These are phyloP conservation scores for Diplosoma virens DNA, from an alignment of 23 tunicate species.

Conservation along the genomic window DNA sequence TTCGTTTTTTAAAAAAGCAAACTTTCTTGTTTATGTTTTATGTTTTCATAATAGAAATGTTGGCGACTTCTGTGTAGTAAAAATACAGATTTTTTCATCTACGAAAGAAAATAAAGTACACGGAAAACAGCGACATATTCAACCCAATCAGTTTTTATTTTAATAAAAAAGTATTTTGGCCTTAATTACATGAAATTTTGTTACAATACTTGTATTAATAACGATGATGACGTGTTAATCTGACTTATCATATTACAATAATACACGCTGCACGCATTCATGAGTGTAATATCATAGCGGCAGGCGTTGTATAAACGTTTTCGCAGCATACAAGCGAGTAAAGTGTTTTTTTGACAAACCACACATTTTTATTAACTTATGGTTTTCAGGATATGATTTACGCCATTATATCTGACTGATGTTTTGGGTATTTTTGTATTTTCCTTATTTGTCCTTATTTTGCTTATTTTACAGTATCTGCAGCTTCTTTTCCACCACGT, in stretches of 20 bases:
- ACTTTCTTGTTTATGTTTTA: not conserved
- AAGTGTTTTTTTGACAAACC: not conserved
- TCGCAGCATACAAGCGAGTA: not conserved
- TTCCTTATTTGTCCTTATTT: not conserved
- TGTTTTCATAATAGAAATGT: not conserved
- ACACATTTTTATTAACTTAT: not conserved
- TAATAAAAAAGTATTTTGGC: too few relatives aligned
- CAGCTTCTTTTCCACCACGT: slow-evolving; percentile 3
- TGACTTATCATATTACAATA: too few relatives aligned
- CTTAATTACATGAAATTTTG: too few relatives aligned
- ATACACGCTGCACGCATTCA: not conserved
- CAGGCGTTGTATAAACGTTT: not conserved
- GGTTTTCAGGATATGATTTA: not conserved
- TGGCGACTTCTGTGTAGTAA: not conserved
- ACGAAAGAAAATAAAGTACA: not conserved
- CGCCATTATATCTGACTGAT: not conserved
- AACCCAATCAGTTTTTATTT: too few relatives aligned
- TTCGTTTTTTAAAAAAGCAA: too few relatives aligned
- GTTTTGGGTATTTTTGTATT: not conserved
- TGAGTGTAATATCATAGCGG: not conserved
- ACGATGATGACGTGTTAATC: too few relatives aligned
- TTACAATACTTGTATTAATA: too few relatives aligned
- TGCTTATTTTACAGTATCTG: not conserved
- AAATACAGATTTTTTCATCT: not conserved
- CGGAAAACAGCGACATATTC: too few relatives aligned